These are phyloP conservation scores for Oreochromis mossambicus DNA, from an alignment of 2,797 vertebrate genomes.

Conservation along the genomic window DNA sequence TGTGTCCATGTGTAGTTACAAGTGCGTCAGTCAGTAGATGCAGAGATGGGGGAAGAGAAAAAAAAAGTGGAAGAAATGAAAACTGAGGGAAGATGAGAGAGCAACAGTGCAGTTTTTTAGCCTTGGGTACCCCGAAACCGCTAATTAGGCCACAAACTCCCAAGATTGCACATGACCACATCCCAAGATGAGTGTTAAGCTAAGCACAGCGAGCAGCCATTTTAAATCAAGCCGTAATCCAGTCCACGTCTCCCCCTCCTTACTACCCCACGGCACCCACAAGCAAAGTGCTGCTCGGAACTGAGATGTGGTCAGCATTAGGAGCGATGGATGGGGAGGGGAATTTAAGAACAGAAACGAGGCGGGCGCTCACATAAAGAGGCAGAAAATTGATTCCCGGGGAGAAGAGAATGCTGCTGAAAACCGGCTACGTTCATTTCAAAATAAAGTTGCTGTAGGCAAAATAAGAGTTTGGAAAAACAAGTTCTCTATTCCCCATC, in stretches of 20 bases:
- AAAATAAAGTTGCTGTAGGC: conserved; percentile 34
- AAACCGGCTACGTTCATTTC: conserved; percentile 32
- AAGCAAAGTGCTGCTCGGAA: conserved; percentile 31
- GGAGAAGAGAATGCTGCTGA: conserved; percentile 21
- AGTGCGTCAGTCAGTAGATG: not conserved
- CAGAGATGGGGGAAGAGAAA: not conserved
- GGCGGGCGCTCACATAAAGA: conserved; percentile 2
- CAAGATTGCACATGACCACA: conserved; percentile 50
- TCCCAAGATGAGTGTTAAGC: conserved; percentile 51
- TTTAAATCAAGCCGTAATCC: conserved; percentile 66
- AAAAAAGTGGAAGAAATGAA: not conserved
- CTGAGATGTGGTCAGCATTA: conserved; percentile 47
- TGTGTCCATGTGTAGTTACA: conserved; percentile 12
- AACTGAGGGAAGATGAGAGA: not conserved
- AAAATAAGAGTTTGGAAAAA: not conserved
- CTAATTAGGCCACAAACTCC: conserved; percentile 65
- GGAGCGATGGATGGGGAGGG: conserved; percentile 41
- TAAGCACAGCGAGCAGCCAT: conserved; percentile 58
- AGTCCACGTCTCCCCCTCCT: conserved; percentile 35
- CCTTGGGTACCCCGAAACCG: conserved; percentile 34
- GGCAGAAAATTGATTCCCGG: conserved; percentile 42
- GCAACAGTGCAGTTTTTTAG: conserved; percentile 5
- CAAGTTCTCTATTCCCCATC: not conserved
- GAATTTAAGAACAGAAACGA: conserved; percentile 37
- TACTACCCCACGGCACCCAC: conserved; percentile 29